Evolutionary conservation across 2,113 vertebrate species (phyloP).

Genomic region (Siniperca knerii): DNA sequence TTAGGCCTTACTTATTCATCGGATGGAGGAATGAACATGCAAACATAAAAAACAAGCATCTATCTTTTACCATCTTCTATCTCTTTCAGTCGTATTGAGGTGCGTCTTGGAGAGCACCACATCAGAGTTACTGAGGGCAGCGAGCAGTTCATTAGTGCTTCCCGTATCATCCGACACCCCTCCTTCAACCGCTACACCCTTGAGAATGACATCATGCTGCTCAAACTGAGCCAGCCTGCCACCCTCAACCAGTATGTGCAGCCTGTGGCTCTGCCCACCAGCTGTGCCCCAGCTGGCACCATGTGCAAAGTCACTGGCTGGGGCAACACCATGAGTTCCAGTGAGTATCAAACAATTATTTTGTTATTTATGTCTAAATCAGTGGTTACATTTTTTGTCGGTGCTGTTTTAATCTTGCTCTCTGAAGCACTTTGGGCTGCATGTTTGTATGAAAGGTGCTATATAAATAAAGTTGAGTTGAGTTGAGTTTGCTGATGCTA

Average conservation of each 20-base stretch:
- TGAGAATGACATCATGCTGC: slow-evolving; percentile 88
- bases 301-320: slow-evolving; percentile 87
- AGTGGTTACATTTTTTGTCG: too few species aligned
- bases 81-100: slow-evolving; percentile 66
- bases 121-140: slow-evolving; percentile 65
- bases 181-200: slow-evolving; percentile 69
- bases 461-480: too few species aligned
- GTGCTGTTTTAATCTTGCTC: too few species aligned
- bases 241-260: background rate
- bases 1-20: background rate
- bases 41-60: background rate
- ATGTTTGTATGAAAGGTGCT: too few species aligned
- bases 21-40: background rate
- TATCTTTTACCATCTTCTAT: background rate
- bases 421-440: too few species aligned
- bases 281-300: slow-evolving; percentile 83
- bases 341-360: slow-evolving; percentile 27
- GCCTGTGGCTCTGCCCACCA: slow-evolving; percentile 60
- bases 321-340: slow-evolving; percentile 82
- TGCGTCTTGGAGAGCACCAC: slow-evolving; percentile 83
- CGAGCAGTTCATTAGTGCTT: slow-evolving; percentile 73
- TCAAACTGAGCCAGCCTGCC: slow-evolving; percentile 79
- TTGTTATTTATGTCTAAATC: too few species aligned
- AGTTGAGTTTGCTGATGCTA: too few species aligned
- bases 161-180: slow-evolving; percentile 76